These are phyloP conservation scores for Athetis lepigone DNA, from an alignment of 2,888 invertebrate species.

Conservation along the genomic window DNA sequence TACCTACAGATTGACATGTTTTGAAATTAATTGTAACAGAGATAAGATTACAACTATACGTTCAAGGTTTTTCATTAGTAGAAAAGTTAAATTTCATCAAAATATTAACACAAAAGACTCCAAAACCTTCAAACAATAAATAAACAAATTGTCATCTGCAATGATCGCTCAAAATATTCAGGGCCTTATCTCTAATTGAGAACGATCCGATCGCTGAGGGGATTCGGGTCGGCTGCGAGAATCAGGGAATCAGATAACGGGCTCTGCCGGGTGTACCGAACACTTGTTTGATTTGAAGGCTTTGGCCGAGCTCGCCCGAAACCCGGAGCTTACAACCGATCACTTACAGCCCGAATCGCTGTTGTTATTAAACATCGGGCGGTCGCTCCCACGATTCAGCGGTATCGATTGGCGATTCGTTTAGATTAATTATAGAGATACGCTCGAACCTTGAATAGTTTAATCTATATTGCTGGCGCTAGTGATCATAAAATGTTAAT, in stretches of 20 bases:
- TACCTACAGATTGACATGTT: no score
- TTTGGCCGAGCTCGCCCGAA: slow-evolving; percentile 58
- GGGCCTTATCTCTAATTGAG: slow-evolving; percentile 73
- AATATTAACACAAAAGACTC: background rate
- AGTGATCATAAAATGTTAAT: slow-evolving; percentile 43
- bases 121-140: slow-evolving; percentile 39
- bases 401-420: slow-evolving; percentile 47
- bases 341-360: slow-evolving; percentile 68
- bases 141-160: slow-evolving; percentile 66
- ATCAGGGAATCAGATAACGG: slow-evolving; percentile 73
- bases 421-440: slow-evolving; percentile 59
- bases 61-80: no score
- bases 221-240: slow-evolving; percentile 66
- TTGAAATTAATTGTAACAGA: no score
- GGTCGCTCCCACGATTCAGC: slow-evolving; percentile 37
- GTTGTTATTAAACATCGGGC: slow-evolving; percentile 57
- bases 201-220: slow-evolving; percentile 65
- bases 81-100: background rate
- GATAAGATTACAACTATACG: no score
- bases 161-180: slow-evolving; percentile 67
- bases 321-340: slow-evolving; percentile 71
- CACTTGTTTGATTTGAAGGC: slow-evolving; percentile 82
- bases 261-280: slow-evolving; percentile 67
- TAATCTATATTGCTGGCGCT: slow-evolving; percentile 47
- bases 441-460: slow-evolving; percentile 47